phyloP scores from a whole-genome alignment of 2,797 vertebrate species.

The Lacerta bilineata region DNA sequence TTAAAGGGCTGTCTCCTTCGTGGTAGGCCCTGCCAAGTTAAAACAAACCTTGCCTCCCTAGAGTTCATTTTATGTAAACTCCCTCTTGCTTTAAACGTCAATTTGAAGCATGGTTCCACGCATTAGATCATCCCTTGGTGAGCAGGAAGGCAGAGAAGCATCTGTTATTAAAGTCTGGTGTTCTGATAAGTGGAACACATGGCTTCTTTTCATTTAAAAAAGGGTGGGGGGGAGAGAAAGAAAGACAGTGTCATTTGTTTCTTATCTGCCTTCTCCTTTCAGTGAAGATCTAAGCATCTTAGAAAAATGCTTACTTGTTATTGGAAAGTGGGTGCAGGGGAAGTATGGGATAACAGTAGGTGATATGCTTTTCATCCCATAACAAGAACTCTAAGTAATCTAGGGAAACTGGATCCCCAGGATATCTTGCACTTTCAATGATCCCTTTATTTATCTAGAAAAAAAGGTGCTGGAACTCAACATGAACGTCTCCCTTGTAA shows the following conservation, averaged over 20 bases:
- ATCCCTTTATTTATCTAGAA: not conserved
- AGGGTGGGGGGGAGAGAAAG: not conserved
- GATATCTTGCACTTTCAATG: not conserved
- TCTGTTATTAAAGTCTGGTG: constrained; percentile 32
- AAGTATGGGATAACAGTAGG: constrained; percentile 49
- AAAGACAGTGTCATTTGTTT: constrained; percentile 12
- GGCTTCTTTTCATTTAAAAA: constrained; percentile 45
- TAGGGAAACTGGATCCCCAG: not conserved
- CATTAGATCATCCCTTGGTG: constrained; percentile 42
- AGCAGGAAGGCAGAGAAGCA: constrained; percentile 30
- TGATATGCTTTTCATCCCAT: constrained; percentile 42
- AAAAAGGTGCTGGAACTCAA: no score
- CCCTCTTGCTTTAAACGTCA: not conserved
- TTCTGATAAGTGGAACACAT: constrained; percentile 37
- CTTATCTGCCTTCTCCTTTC: not conserved
- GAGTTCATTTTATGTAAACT: constrained; percentile 41
- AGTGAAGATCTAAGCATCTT: constrained; percentile 38
- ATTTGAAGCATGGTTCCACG: constrained; percentile 44
- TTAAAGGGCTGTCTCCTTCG: constrained; percentile 55
- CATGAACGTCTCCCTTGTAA: no score
- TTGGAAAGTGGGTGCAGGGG: no score
- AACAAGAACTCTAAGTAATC: constrained; percentile 58
- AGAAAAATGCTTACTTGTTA: constrained; percentile 34
- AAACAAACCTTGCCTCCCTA: constrained; percentile 42
- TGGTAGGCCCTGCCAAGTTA: constrained; percentile 14